Evolutionary conservation across 2,113 vertebrate species (phyloP), one percentile per base, ranked within the genome.

Genomic region (Cyanoderma ruficeps): DNA sequence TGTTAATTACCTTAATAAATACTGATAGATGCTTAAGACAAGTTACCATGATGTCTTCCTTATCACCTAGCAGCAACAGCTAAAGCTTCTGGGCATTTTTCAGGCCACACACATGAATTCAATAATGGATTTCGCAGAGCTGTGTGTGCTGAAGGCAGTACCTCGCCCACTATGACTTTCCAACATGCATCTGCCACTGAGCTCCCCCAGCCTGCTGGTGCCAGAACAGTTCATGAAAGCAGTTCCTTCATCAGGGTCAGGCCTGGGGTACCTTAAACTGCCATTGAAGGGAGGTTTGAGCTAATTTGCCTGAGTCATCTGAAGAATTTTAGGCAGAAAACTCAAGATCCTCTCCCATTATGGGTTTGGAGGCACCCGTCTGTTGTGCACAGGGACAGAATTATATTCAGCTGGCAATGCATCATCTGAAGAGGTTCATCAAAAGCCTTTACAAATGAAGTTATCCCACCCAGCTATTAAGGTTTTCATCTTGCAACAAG

Each of bases 1-100:
- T 83, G 46, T 56, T 88, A 80, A 80, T 80, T 77, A 76, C 76
- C 50, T 77, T 87, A 95, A 78, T 46, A 87, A 78, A 87, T 46
- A 61, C 53, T 15, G 8, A 46, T 4, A 71, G 42, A 35, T 59
- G 42, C 44, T 87, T 92, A 39, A 77, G 39, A 64, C 33, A 68
- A 68, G 52, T 46, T 67, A 84, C 31, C 28, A 41, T 3, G 0
- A 47, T 9, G 7, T n/a, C 23, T 50, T 39, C 20, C 21, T 57
- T 70, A 67, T 70, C 25, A 67, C 15, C 68, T 22, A 57, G 11
- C 39, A 85, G n/a, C 39, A 71, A 20, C 20, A 82, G 25, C 31
- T 70, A 50, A 27, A 60, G 24, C 24, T 15, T 49, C 59, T 2
- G 11, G 61, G 14, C n/a, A 37, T 80, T 84, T 57, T 78, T 77